phyloP scores from a whole-genome alignment of 2,797 vertebrate species.

The Enteromius trimaculatus region DNA sequence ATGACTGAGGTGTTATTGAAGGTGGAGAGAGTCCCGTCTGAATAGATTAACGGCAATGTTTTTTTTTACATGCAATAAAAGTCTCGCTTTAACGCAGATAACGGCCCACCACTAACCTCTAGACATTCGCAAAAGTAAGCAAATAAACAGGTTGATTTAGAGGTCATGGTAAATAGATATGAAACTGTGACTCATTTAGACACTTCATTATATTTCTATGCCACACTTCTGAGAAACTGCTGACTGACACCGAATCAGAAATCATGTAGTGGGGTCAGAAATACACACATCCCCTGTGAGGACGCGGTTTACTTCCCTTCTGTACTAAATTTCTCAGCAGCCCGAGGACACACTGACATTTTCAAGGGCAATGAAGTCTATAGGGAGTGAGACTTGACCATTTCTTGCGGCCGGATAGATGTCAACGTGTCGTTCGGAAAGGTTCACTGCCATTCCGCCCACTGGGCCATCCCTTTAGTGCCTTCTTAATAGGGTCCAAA shows the following conservation, averaged over 20 bases:
- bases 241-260: constrained; percentile 14
- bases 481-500: constrained; percentile 77
- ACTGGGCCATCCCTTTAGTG: constrained; percentile 71
- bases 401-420: constrained; percentile 70
- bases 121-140: not conserved
- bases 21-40: no score
- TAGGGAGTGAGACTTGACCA: constrained; percentile 11
- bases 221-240: not conserved
- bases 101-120: no score
- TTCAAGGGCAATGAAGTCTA: constrained; percentile 26
- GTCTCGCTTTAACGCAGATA: no score
- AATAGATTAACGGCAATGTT: no score
- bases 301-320: constrained; percentile 9
- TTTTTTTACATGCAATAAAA: no score
- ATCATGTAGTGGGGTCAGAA: constrained; percentile 5
- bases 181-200: constrained; percentile 30
- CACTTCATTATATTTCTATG: constrained; percentile 21
- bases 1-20: no score
- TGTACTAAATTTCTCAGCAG: constrained; percentile 30
- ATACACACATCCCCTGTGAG: constrained; percentile 11
- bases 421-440: constrained; percentile 74
- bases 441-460: constrained; percentile 68
- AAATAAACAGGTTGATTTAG: constrained; percentile 53
- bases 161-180: constrained; percentile 29
- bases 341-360: constrained; percentile 18